Evolutionary conservation across 1,140 invertebrate genomes (phyloP).

Genomic region (Hypothenemus hampei): DNA sequence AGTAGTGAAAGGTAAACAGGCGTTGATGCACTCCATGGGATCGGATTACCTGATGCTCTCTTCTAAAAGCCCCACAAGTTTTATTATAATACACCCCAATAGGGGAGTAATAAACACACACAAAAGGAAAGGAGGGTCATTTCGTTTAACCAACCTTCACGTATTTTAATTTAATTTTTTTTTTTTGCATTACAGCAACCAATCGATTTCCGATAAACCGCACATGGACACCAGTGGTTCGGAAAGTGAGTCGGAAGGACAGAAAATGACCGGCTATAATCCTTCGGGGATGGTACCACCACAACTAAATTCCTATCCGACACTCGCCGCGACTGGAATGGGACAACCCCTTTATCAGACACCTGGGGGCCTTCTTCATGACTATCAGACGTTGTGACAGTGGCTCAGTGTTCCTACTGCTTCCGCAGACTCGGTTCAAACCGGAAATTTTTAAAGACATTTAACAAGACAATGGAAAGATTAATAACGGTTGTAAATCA

Average conservation of each 20-base stretch:
- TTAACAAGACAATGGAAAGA: no score
- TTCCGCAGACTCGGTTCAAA: conserved; percentile 19
- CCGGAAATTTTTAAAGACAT: no score
- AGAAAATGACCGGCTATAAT: conserved; percentile 33
- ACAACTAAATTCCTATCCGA: conserved; percentile 37
- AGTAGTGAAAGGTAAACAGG: conserved; percentile 11
- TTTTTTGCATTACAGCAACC: conserved; percentile 37
- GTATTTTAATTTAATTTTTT: no score
- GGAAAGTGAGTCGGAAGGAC: conserved; percentile 40
- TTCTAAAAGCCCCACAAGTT: conserved; percentile 37
- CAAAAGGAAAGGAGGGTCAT: conserved; percentile 4
- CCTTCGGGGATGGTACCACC: conserved; percentile 32
- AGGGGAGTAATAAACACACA: conserved; percentile 15
- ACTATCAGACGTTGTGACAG: conserved; percentile 47
- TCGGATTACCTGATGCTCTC: conserved; percentile 34
- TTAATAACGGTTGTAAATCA: no score
- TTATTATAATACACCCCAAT: conserved; percentile 34
- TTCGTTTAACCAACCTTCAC: no score
- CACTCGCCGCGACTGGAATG: conserved; percentile 34
- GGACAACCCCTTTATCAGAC: conserved; percentile 42
- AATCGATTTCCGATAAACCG: conserved; percentile 40
- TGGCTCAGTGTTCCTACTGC: conserved; percentile 37
- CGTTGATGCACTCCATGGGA: conserved; percentile 30
- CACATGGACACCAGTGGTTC: conserved; percentile 44
- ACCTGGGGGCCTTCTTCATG: conserved; percentile 41